Conservation (phyloP, 2,113 vertebrate genomes). For the Psilopogon haemacephalus region DNA sequence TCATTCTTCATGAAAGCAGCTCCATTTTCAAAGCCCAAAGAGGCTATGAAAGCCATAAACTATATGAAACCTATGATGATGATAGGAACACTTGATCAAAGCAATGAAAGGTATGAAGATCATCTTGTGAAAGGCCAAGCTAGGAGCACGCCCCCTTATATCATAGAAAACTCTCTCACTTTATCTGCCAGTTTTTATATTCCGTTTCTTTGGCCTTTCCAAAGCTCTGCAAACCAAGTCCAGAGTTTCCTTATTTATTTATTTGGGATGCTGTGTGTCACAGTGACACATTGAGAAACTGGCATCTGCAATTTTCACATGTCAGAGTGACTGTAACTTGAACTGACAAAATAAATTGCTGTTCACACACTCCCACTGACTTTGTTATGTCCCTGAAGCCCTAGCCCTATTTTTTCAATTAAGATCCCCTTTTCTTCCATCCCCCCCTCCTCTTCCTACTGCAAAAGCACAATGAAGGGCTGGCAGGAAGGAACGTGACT, state of each 20-base stretch:
- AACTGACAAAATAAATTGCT: constrained; percentile 63
- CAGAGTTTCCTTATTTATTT: constrained; percentile 49
- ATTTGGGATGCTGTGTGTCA: constrained; percentile 34
- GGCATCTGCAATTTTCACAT: constrained; percentile 62
- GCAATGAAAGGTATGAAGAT: neutral
- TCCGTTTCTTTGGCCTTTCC: neutral
- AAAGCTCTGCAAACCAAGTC: neutral
- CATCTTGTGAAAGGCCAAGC: neutral
- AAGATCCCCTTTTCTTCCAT: constrained; percentile 51
- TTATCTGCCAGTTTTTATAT: neutral
- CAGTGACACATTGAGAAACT: constrained; percentile 45
- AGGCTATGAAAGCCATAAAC: neutral
- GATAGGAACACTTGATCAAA: neutral
- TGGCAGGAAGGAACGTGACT: constrained; percentile 45
- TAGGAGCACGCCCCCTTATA: neutral
- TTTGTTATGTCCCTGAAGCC: constrained; percentile 56
- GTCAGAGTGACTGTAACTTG: constrained; percentile 56
- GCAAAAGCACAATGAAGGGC: constrained; percentile 17
- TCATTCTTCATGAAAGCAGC: neutral
- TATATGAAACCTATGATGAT: neutral
- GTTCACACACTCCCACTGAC: constrained; percentile 52
- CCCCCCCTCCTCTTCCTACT: neutral
- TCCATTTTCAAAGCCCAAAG: constrained; percentile 3
- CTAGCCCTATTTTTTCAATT: constrained; percentile 65
- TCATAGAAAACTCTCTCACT: neutral